Conservation (phyloP, 2,113 vertebrate genomes). For the Trichechus manatus region DNA sequence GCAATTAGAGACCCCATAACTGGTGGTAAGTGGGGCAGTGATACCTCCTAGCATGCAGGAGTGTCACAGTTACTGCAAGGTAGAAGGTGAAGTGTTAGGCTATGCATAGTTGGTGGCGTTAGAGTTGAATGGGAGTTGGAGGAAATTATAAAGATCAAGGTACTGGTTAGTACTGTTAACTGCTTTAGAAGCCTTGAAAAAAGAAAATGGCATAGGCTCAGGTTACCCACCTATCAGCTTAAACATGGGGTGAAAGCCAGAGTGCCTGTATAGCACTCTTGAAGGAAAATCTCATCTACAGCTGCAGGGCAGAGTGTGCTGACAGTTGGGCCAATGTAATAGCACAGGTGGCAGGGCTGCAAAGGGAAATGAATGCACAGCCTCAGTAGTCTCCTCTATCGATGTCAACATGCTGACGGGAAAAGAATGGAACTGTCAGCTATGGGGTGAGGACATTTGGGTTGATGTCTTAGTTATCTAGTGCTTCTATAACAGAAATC, state of each 20-base stretch:
- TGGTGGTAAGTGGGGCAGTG: neutral
- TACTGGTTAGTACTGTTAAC: neutral
- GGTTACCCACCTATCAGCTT: neutral
- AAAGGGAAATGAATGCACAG: neutral
- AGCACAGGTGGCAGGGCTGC: neutral
- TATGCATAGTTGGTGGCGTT: neutral
- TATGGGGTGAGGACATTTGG: neutral
- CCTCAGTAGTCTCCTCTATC: neutral
- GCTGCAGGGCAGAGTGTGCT: neutral
- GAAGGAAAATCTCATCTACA: neutral
- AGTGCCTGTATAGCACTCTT: neutral
- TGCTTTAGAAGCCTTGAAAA: conserved; percentile 18
- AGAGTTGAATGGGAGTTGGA: neutral
- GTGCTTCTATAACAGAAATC: too few relatives aligned
- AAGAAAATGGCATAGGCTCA: conserved; percentile 5
- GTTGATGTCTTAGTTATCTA: neutral
- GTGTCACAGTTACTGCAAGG: neutral
- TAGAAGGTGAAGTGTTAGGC: neutral
- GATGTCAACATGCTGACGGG: neutral
- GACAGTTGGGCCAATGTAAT: neutral
- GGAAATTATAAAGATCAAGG: neutral
- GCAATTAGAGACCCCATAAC: neutral
- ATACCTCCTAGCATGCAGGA: neutral
- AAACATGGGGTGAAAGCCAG: neutral
- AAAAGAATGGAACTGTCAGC: neutral